phyloP scores from a whole-genome alignment of 2,888 invertebrate genomes.

The Liodrosophila aerea region DNA sequence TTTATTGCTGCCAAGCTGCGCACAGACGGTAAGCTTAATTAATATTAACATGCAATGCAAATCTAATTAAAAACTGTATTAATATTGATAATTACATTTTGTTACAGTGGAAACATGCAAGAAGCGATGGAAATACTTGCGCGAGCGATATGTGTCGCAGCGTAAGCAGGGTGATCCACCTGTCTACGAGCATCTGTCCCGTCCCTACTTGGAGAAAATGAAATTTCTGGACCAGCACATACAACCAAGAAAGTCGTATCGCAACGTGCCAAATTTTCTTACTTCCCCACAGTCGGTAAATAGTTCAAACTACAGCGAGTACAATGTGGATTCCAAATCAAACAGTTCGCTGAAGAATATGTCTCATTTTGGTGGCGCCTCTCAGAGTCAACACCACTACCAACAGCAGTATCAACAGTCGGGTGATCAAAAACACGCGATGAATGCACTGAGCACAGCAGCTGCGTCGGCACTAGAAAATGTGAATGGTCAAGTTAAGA shows the following conservation, averaged over 20 bases:
- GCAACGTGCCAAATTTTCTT: constrained; percentile 80
- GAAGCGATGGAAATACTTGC: constrained; percentile 82
- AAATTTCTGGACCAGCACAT: constrained; percentile 82
- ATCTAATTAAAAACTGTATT: constrained; percentile 1
- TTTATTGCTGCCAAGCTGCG: constrained; percentile 80
- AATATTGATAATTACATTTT: background rate
- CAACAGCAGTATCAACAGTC: constrained; percentile 43
- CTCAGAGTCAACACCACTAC: constrained; percentile 69
- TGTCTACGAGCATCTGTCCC: constrained; percentile 82
- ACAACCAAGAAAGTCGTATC: constrained; percentile 82
- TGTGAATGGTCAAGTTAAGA: constrained; percentile 77
- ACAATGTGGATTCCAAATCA: constrained; percentile 81
- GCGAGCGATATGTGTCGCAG: constrained; percentile 82
- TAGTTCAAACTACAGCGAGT: constrained; percentile 79
- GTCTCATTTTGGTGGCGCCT: constrained; percentile 56
- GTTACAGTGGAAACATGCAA: constrained; percentile 81
- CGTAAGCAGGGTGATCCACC: constrained; percentile 82
- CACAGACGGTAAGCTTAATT: constrained; percentile 78
- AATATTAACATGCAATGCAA: constrained; percentile 7
- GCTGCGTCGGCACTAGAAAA: constrained; percentile 72
- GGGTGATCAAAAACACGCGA: constrained; percentile 65
- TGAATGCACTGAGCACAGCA: constrained; percentile 72
- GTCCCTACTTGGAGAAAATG: constrained; percentile 83
- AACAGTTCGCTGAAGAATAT: constrained; percentile 80
- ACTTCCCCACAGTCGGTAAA: constrained; percentile 80